Evolutionary conservation across 2,888 invertebrate genomes (phyloP), one percentile per base, ranked within the genome.

Genomic region (Limenitis camilla): DNA sequence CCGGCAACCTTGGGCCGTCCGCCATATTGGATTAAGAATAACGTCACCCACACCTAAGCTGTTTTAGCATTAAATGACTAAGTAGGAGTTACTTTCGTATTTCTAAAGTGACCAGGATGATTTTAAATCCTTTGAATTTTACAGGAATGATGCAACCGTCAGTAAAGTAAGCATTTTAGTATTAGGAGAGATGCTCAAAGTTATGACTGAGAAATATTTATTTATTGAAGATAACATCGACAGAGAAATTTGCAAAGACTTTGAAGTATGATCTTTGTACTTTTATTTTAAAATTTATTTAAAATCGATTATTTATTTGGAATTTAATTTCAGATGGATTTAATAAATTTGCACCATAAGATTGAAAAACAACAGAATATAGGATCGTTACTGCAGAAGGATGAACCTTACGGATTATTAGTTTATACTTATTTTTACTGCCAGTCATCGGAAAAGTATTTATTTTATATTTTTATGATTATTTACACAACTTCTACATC

Each of bases 381-480:
- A 2, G 83, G 82, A 3, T 41, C 58, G 7, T 78, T 82, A 42
- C 58, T 86, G 27, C 78, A 80, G 56, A 81, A 79, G 53, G 68
- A 68, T 32, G 76, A 81, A 30, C 80, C 84, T 0, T 84, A 84
- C 60, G 75, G 79, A 53, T 64, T 86, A 8, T 70, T 87, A 2
- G 76, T 86, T 52, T 87, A 86, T 64, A 78, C 83, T 19, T 87
- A 86, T 58, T 87, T 87, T 65, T 82, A 78, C 62, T 83, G 84
- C 66, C 86, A 86, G 59, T 81, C 82, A 19, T 71, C 81, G 5
- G 83, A 86, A 43, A 83, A 82, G 86, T 86, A 81, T 51, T 46
- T 7, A 45, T 6, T 32, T 29, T 30, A 33, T 46, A 6, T 38
- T 49, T 11, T 47, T 40, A 6, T 41, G 6, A 38, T 10, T 8